Evolutionary conservation across 35 echinoderm and acorn worm genomes (phyloP).

Genomic region (Heliocidaris erythrogramma): DNA sequence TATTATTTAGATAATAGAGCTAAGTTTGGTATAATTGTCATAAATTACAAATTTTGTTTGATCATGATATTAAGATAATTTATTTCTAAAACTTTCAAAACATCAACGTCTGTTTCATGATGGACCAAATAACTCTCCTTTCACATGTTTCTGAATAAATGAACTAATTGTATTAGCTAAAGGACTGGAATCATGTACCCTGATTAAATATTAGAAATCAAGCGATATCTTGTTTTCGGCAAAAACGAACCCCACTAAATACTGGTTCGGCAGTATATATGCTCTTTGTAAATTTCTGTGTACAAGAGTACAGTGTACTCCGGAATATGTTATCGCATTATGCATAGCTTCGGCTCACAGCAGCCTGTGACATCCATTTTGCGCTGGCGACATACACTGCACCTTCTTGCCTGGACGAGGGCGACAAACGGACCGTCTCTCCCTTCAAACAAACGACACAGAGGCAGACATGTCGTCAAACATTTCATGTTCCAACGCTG

Average conservation of each 20-base stretch:
- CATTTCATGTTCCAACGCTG: background rate
- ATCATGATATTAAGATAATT: too few species aligned
- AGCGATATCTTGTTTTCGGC: background rate
- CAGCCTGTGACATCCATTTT: background rate
- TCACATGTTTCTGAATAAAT: background rate
- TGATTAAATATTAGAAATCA: background rate
- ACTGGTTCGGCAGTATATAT: background rate
- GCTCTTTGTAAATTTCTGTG: background rate
- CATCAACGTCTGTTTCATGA: too few species aligned
- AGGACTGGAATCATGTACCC: background rate
- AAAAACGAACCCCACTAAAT: background rate
- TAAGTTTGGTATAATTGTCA: too few species aligned
- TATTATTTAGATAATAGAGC: too few species aligned
- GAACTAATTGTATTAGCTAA: background rate
- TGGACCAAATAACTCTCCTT: too few species aligned
- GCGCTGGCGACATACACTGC: background rate
- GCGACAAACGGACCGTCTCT: background rate
- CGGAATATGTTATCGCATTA: background rate
- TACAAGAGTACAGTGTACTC: background rate
- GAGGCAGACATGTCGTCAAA: slow-evolving; percentile 1
- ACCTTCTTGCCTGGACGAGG: background rate
- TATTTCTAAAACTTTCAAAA: too few species aligned
- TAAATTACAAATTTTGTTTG: too few species aligned
- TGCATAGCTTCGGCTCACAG: background rate
- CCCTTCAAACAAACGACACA: background rate